Conservation (phyloP, 2,113 vertebrate species). For the Nicator chloris region DNA sequence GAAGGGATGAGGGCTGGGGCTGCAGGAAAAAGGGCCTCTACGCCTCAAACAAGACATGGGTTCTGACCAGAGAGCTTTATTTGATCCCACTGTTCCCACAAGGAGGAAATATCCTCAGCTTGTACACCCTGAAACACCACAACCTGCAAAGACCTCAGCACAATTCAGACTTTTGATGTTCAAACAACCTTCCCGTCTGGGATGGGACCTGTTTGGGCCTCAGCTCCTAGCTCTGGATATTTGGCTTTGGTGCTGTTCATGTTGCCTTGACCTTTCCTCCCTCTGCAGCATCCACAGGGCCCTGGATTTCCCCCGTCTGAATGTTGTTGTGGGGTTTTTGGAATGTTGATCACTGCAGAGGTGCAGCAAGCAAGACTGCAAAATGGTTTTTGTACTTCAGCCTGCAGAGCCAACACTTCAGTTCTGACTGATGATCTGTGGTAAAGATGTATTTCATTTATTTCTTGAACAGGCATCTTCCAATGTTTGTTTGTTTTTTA, state of each 20-base stretch:
- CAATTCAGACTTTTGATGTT: not conserved
- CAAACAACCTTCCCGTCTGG: not conserved
- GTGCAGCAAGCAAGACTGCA: rapidly evolving
- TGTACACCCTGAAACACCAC: rapidly evolving
- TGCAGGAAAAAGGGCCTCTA: not conserved
- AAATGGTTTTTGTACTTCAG: not conserved
- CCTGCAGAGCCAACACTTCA: not conserved
- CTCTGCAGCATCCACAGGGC: not conserved
- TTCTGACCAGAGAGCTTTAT: not conserved
- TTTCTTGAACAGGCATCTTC: not conserved
- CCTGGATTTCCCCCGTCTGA: rapidly evolving
- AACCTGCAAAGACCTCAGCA: not conserved
- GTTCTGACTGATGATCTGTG: not conserved
- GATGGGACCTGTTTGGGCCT: rapidly evolving
- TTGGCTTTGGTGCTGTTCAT: rapidly evolving
- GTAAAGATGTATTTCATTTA: not conserved
- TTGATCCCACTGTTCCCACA: not conserved
- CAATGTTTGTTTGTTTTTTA: not conserved
- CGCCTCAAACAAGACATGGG: not conserved
- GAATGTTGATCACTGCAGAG: not conserved
- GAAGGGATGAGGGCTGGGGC: not conserved
- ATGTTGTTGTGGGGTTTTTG: not conserved
- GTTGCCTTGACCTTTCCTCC: not conserved
- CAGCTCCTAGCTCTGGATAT: not conserved
- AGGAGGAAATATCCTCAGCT: not conserved